Base-by-base conservation (phyloP, 2,888 invertebrate genomes). In the Caenorhabditis panamensis region DNA sequence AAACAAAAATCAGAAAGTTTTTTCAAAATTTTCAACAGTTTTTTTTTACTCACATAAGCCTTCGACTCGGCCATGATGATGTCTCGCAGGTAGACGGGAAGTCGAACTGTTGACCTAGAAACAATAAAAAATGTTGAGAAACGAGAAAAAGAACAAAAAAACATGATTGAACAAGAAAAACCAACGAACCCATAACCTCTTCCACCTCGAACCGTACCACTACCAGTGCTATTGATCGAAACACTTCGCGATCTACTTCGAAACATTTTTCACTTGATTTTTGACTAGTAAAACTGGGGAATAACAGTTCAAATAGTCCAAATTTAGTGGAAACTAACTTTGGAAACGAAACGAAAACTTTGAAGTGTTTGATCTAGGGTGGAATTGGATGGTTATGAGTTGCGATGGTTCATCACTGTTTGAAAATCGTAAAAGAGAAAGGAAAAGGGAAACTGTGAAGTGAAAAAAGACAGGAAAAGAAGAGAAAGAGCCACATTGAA, bases 351-450 rank as follows among this genome's bases (percentile, higher is more conserved):
- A 54, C 26, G 41, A 11, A 37, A 54, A 59, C 18, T 63, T 47
- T 71, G 53, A 61, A 54, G 61, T 53, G 59, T 58, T 71, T 63
- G 58, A 73, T 41, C 13, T 41, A 6, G 31, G 9, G 41, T 41
- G 41, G 31, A 31, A 31, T 31, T 54, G 61, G 44, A 58, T 26
- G 61, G 62, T 53, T 26, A n/a, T n/a, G n/a, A n/a, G n/a, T n/a
- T n/a, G n/a, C n/a, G n/a, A n/a, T 63, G 54, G 56, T 56, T 61
- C 36, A n/a, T 26, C 59, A n/a, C 22, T 73, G 56, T 73, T 73
- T 73, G 73, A 73, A 73, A 56, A 73, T 73, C 73, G 31, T 73
- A 64, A 73, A 72, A n/a, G n/a, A n/a, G n/a, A n/a, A n/a, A n/a
- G n/a, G n/a, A n/a, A n/a, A 44, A 20, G 44, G 28, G 26, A n/a